Evolutionary conservation across 2,797 vertebrate species (phyloP).

Genomic region (Acanthiza pusilla): DNA sequence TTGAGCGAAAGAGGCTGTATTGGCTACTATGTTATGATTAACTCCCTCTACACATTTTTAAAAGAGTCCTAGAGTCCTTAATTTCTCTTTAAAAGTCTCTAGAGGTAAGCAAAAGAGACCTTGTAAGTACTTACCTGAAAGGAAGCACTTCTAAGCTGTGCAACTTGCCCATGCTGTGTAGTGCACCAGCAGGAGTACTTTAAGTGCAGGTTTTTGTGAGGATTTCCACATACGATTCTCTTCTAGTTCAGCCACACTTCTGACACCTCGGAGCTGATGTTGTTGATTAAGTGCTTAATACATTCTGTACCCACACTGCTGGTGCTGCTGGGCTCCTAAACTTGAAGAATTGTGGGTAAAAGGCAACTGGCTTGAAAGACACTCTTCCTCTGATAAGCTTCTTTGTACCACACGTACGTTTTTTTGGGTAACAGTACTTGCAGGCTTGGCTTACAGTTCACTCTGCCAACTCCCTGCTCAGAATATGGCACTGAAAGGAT

Average conservation of each 20-base stretch:
- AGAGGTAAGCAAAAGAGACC: background rate
- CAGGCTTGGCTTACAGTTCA: background rate
- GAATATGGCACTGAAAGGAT: background rate
- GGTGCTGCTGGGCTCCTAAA: background rate
- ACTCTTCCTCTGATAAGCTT: background rate
- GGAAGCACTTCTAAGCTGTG: background rate
- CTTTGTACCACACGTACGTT: rapidly evolving
- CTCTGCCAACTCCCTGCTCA: background rate
- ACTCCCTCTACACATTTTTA: background rate
- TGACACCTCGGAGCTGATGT: background rate
- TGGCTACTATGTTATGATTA: background rate
- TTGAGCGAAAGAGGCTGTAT: background rate
- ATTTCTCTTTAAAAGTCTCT: background rate
- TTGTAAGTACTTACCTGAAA: background rate
- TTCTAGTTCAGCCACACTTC: background rate
- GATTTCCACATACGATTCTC: background rate
- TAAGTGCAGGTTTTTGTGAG: conserved; percentile 6
- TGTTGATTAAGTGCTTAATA: conserved; percentile 26
- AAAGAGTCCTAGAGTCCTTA: background rate
- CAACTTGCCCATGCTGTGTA: background rate
- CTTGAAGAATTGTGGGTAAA: background rate
- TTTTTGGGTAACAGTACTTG: background rate
- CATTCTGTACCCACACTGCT: background rate
- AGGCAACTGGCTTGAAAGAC: background rate
- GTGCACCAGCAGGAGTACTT: background rate